Evolutionary conservation across 2,113 vertebrate genomes (phyloP).

Genomic region (Terrapene triunguis): DNA sequence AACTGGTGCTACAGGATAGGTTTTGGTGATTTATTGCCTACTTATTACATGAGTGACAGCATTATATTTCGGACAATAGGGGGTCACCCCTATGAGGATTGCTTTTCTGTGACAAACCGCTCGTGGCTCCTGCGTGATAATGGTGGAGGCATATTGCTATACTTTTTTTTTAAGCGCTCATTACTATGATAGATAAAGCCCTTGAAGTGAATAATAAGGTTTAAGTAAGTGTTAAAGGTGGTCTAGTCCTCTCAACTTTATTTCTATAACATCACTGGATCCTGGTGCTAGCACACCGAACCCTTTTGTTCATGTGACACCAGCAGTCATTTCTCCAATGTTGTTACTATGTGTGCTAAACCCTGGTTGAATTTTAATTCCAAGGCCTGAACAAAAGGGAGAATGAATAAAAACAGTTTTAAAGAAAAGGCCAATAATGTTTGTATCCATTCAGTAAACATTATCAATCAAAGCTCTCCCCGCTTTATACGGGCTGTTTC

Average conservation of each 20-base stretch:
- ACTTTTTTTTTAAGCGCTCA: background rate
- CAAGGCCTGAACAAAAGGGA: background rate
- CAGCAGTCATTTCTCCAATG: background rate
- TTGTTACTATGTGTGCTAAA: background rate
- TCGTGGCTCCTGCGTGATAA: background rate
- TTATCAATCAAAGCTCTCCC: slow-evolving; percentile 30
- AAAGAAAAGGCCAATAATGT: background rate
- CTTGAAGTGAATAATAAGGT: background rate
- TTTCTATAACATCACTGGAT: background rate
- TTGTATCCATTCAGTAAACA: slow-evolving; percentile 29
- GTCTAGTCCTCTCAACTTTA: background rate
- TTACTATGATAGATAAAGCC: background rate
- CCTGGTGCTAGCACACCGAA: background rate
- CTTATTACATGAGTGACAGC: background rate
- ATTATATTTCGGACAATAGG: background rate
- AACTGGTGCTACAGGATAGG: background rate
- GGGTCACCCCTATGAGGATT: slow-evolving; percentile 43
- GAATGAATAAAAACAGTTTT: background rate
- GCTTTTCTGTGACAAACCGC: slow-evolving; percentile 35
- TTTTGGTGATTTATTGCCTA: background rate
- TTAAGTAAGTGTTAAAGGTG: background rate
- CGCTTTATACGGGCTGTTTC: slow-evolving; percentile 1
- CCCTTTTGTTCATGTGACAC: background rate
- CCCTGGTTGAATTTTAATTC: background rate
- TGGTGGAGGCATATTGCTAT: background rate